A percentile compares a stretch with the other conserved stretches of the same genome.
phyloP scores from a whole-genome alignment of 2,113 vertebrate genomes.

The Monopterus albus region DNA sequence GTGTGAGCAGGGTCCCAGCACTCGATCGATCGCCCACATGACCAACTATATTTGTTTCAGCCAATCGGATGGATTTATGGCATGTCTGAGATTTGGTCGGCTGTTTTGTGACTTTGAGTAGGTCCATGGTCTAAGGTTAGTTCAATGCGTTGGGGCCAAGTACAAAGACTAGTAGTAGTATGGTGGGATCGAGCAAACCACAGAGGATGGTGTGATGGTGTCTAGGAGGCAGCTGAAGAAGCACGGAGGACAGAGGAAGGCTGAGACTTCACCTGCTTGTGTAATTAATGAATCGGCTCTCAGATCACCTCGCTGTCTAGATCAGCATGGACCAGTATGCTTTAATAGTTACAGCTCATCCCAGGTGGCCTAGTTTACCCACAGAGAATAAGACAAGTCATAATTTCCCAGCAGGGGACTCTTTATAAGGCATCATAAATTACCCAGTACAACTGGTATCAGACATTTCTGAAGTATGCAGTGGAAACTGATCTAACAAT shows the following conservation, averaged over 20 bases:
- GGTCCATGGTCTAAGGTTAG: no score
- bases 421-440: conserved; percentile 67
- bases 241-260: conserved; percentile 40
- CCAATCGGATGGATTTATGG: no score
- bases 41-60: no score
- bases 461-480: conserved; percentile 14
- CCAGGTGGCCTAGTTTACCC: conserved; percentile 68
- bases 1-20: no score
- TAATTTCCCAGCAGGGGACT: conserved; percentile 64
- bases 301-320: conserved; percentile 61
- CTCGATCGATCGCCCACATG: no score
- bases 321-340: conserved; percentile 45
- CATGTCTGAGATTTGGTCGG: no score
- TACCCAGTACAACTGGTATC: conserved; percentile 44
- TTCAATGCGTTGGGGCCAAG: no score
- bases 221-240: conserved; percentile 44
- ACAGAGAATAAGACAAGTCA: conserved; percentile 50
- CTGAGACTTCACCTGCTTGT: conserved; percentile 67
- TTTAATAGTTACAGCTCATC: conserved; percentile 57
- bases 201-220: conserved; percentile 44
- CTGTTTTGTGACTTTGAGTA: no score
- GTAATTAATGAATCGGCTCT: conserved; percentile 77
- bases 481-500: conserved; percentile 14
- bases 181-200: conserved; percentile 27
- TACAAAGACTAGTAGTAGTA: no score